Percentiles rank a stretch among this genome's conserved stretches.
Conservation (phyloP, 2,797 vertebrate genomes). For the Hydrolagus colliei region DNA sequence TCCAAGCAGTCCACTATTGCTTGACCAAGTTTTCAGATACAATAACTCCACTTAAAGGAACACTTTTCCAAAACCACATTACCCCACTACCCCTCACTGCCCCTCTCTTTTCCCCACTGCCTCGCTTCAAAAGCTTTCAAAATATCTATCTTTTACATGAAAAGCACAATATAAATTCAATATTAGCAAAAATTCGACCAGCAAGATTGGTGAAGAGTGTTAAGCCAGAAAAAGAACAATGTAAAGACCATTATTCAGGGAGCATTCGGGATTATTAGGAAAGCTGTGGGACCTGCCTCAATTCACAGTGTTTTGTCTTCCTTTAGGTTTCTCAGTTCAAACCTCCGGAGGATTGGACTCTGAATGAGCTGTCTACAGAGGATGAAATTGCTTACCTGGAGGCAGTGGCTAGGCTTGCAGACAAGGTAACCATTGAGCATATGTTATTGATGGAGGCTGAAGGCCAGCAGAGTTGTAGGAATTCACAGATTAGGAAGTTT, state of each 20-base stretch:
- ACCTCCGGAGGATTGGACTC: slow-evolving; percentile 2
- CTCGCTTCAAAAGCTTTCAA: no score
- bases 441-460: not conserved
- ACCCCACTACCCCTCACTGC: no score
- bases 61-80: no score
- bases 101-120: no score
- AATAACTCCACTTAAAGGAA: no score
- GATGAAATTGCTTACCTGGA: not conserved
- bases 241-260: not conserved
- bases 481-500: no score
- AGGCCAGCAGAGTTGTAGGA: not conserved
- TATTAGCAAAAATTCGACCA: not conserved
- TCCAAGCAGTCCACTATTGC: no score
- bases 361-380: slow-evolving; percentile 5
- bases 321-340: slow-evolving; percentile 1
- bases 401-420: not conserved
- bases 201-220: not conserved
- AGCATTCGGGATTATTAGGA: not conserved
- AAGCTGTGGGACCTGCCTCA: not conserved
- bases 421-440: not conserved
- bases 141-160: not conserved
- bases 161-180: not conserved
- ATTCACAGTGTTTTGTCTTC: not conserved
- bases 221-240: not conserved
- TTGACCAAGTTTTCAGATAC: no score